Evolutionary conservation across 2,888 invertebrate genomes (phyloP), one percentile per base, ranked within the genome.

Genomic region (Aethes cnicana): DNA sequence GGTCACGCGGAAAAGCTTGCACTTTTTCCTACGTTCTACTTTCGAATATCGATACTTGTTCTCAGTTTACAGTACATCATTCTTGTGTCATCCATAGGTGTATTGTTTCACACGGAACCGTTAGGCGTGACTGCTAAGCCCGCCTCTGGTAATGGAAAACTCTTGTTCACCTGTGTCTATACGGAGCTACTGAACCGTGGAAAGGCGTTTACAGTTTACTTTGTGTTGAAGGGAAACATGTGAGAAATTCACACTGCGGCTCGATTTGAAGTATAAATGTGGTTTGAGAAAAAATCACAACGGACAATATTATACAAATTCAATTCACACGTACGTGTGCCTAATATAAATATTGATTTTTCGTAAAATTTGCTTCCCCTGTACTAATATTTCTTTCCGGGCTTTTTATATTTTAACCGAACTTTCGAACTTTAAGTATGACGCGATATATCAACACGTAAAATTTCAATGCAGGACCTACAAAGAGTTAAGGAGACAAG

Each of bases 71-170:
- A 46, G 20, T 33, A 32, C 37, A 11, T 18, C 14, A 44, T 44
- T 52, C 37, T 32, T 25, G 14, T 46, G 58, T 57, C 43, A 56
- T 58, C 63, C 58, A 46, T 57, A 52, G 43, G 56, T 59, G 65
- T 55, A 57, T 64, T 63, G 65, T 72, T 80, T 81, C 78, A 73
- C 78, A 78, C 72, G 74, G 64, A 62, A 64, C 67, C 59, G 62
- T 60, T 61, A 55, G 67, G 64, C 67, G 69, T 71, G 63, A 74
- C 69, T 57, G 66, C 46, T 64, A 59, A 54, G 44, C 55, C 55
- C 58, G 57, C 57, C 61, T 57, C 56, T 59, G 65, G 65, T 84
- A 84, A 86, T 86, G 85, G 84, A 79, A 80, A 80, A 81, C 71
- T 74, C 75, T 69, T 80, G 81, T 85, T 57, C 61, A 44, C 35